Base-by-base conservation (phyloP, 2,113 vertebrate genomes). In the Stercorarius parasiticus region DNA sequence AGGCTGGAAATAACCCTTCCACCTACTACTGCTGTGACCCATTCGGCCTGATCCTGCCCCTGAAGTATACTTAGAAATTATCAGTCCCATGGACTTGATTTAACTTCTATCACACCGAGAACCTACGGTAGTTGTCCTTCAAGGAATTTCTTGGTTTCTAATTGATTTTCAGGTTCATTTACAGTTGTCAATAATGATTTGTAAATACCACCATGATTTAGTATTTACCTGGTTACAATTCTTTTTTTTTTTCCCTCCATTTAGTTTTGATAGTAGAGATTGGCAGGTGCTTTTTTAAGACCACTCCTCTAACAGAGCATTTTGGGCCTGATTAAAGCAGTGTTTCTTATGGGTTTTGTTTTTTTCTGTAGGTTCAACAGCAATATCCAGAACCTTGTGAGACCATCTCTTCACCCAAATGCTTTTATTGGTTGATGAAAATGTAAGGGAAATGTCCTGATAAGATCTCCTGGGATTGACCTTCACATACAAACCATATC, bases 271-370 rank as follows among this genome's bases (percentile, higher is more conserved):
- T 61, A 65, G 58, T 5, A 72, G 59, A 78, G 65, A 79, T 32
- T 79, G 49, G 27, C 12, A 4, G 5, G 8, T 36, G 11, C 4
- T 79, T 9, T 80, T 86, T 78, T 50, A 85, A 65, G 43, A 42
- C 15, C 10, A 40, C 43, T 4, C 8, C 16, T 84, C 14, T 69
- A 79, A 42, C 19, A 65, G 15, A 80, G 22, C 3, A 62, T 88
- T 88, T 83, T 53, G n/a, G 30, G 20, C 22, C 45, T 84, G 26
- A 26, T 34, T 55, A 93, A 79, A 26, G 14, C 9, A 52, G 14
- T 15, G 8, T 36, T 91, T 83, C 34, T 59, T 62, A 40, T 0
- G 0, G 1, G 0, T 52, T 78, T 76, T 70, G 1, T 14, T 82
- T 38, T n/a, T 83, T 67, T 58, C 27, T 84, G 6, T 40, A 56